These are phyloP conservation scores for Stegana nigrithorax DNA, from an alignment of 2,888 invertebrate genomes.

Conservation along the genomic window DNA sequence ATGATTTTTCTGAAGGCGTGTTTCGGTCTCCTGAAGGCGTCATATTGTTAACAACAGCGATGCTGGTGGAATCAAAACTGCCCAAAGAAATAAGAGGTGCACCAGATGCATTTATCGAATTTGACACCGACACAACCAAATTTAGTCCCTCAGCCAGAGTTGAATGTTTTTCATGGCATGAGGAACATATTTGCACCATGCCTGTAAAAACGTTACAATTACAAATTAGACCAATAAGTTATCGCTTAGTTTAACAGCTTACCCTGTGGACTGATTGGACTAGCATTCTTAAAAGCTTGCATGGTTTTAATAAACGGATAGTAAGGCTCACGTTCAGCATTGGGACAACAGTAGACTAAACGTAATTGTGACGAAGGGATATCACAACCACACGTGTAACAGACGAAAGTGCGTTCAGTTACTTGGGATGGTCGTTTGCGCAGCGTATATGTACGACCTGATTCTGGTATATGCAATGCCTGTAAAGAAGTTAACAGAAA, in stretches of 20 bases:
- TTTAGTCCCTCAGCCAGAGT: constrained; percentile 69
- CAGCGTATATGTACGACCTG: constrained; percentile 83
- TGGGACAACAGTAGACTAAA: constrained; percentile 85
- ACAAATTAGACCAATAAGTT: constrained; percentile 4
- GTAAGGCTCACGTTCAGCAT: constrained; percentile 87
- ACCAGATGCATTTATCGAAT: constrained; percentile 31
- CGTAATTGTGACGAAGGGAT: constrained; percentile 84
- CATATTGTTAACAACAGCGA: constrained; percentile 29
- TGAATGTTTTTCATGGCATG: constrained; percentile 82
- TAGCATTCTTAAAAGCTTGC: constrained; percentile 84
- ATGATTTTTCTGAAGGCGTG: constrained; percentile 67
- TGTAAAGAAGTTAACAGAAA: constrained; percentile 55
- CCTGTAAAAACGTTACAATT: constrained; percentile 71
- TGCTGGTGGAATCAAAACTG: constrained; percentile 42
- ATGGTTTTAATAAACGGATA: constrained; percentile 89
- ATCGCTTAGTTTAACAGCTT: constrained; percentile 39
- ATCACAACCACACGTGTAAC: constrained; percentile 88
- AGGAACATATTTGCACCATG: constrained; percentile 88
- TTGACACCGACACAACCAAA: constrained; percentile 44
- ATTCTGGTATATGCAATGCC: constrained; percentile 79
- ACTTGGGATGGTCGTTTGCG: constrained; percentile 79
- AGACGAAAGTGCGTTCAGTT: constrained; percentile 79
- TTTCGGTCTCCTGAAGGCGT: constrained; percentile 58
- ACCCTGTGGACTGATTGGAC: constrained; percentile 90
- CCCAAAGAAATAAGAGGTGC: constrained; percentile 27